Evolutionary conservation across 2,888 invertebrate genomes (phyloP).

Genomic region (Tetranychus piercei): DNA sequence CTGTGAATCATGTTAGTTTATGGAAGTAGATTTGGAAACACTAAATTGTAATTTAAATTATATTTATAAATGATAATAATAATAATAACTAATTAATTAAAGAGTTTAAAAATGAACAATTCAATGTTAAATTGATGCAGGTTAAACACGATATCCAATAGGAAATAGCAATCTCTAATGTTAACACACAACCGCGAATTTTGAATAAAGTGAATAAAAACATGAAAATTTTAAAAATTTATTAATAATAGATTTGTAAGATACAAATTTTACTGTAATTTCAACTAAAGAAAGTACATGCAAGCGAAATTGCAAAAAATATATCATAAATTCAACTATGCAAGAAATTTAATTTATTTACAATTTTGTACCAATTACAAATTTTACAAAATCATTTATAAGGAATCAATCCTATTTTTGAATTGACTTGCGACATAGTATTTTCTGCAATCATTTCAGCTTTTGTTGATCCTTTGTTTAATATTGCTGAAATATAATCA

Average conservation of each 20-base stretch:
- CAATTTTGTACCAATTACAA: not conserved
- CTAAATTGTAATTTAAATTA: no score
- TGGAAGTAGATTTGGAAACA: no score
- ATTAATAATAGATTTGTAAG: no score
- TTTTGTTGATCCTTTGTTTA: slow-evolving; percentile 45
- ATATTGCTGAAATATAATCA: slow-evolving; percentile 43
- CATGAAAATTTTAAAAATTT: no score
- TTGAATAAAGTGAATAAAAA: not conserved
- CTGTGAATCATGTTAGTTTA: not conserved
- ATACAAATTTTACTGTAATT: no score
- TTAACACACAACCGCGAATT: not conserved
- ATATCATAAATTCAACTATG: no score
- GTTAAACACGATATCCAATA: not conserved
- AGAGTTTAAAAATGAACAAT: not conserved
- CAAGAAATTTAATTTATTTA: not conserved
- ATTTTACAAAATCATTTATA: not conserved
- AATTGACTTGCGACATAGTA: slow-evolving; percentile 44
- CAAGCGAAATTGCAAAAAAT: no score
- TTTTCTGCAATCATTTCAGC: slow-evolving; percentile 44
- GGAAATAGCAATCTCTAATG: not conserved
- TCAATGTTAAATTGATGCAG: not conserved
- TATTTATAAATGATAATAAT: not conserved
- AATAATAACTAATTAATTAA: not conserved
- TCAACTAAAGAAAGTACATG: no score
- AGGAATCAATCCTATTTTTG: not conserved